Conservation (phyloP, 2,113 vertebrate genomes). For the Ctenomys sociabilis region DNA sequence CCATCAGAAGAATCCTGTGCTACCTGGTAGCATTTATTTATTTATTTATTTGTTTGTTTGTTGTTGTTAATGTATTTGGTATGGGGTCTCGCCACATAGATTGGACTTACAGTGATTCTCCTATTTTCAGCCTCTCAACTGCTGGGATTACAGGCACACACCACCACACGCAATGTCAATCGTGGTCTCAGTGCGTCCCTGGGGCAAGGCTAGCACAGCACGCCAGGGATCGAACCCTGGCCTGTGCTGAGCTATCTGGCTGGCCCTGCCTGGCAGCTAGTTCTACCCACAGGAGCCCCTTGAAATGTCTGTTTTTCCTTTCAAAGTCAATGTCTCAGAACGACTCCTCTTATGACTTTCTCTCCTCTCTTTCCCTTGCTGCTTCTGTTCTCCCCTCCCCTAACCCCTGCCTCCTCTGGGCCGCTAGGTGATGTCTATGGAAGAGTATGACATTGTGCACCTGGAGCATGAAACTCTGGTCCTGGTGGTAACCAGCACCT, state of each 20-base stretch:
- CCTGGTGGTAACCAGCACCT: slow-evolving; percentile 96
- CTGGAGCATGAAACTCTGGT: slow-evolving; percentile 96
- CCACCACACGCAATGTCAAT: too few species aligned
- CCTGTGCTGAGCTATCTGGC: too few species aligned
- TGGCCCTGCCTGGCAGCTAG: neutral
- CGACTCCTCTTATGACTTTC: rapidly evolving
- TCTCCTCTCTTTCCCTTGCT: neutral
- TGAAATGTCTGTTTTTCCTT: neutral
- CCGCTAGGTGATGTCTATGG: slow-evolving; percentile 95
- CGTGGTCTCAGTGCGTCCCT: too few species aligned
- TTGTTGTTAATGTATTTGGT: too few species aligned
- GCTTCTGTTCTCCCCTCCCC: neutral
- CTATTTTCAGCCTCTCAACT: too few species aligned
- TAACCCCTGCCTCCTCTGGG: rapidly evolving
- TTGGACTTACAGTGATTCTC: too few species aligned
- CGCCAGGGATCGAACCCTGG: too few species aligned
- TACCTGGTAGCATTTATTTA: neutral
- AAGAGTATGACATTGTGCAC: slow-evolving; percentile 96
- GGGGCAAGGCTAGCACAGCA: too few species aligned
- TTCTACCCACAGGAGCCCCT: neutral
- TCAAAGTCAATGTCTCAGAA: neutral
- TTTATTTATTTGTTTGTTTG: too few species aligned
- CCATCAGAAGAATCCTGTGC: neutral
- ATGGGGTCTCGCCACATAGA: too few species aligned
- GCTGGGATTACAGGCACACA: too few species aligned